Base-by-base conservation (phyloP, 1,140 invertebrate genomes). In the Campoletis sonorensis region DNA sequence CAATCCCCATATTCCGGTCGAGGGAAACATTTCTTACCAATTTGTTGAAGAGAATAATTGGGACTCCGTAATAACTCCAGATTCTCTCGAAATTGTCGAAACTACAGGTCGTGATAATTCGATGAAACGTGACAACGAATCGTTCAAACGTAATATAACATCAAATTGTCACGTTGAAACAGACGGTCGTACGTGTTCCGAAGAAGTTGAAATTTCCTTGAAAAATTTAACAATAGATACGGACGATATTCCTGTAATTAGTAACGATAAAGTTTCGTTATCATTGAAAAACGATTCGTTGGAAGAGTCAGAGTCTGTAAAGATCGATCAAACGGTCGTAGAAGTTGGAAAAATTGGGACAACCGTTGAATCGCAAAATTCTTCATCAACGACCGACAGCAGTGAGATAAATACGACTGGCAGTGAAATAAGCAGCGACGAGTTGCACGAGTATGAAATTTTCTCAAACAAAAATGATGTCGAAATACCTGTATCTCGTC, bases 401-500 rank as follows among this genome's bases (percentile, higher is more conserved):
- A 88, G 85, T 80, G 90, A 89, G 67, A 89, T 85, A 27, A 90
- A 87, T 33, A 87, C 88, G 0, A 87, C 88, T 0, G 87, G 86
- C 0, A 90, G 87, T 54, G 90, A 90, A 61, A 77, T 90, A 33
- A 89, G 86, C 84, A 91, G 88, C 76, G 89, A 91, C 78, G 89
- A 92, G 64, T 82, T 91, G 10, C 90, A 89, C 81, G 91, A 91
- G 64, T 88, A 90, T 80, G 86, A 89, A 37, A 83, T 87, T 33
- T 51, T 51, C 3, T 23, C 75, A 15, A 64, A 45, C 10, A 54
- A 72, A n/a, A 79, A 70, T 49, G 64, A 77, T 68, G 5, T 67
- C 26, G 40, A 45, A 45, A 45, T 13, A 45, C 40, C 40, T 0
- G 49, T 54, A n/a, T n/a, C 18, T 21, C 58, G 21, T 23, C 16